Evolutionary conservation across 2,888 invertebrate genomes (phyloP).

Genomic region (Tetanocera ferruginea): DNA sequence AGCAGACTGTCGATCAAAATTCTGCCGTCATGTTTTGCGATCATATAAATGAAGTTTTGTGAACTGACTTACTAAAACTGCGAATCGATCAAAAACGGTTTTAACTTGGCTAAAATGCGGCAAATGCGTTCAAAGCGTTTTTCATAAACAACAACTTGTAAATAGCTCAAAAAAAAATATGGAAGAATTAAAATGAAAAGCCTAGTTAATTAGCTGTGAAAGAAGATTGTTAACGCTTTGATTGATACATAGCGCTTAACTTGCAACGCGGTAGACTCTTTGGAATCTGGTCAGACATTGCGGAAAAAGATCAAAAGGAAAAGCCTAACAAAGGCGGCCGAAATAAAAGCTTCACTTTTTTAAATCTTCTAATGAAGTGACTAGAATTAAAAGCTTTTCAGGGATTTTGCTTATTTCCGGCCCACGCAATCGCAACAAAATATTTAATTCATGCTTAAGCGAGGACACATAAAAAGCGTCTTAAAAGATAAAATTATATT

Average conservation of each 20-base stretch:
- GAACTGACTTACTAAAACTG: background rate
- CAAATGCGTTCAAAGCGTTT: background rate
- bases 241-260: background rate
- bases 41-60: background rate
- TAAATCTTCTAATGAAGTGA: too few relatives aligned
- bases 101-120: background rate
- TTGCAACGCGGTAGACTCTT: background rate
- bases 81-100: slow-evolving; percentile 22
- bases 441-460: background rate
- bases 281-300: background rate
- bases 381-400: too few relatives aligned
- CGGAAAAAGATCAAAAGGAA: background rate
- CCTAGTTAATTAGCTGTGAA: background rate
- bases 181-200: too few relatives aligned
- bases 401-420: too few relatives aligned
- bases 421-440: too few relatives aligned
- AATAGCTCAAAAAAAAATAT: background rate
- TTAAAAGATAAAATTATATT: slow-evolving; percentile 26
- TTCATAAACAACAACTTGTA: background rate
- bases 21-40: background rate
- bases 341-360: background rate
- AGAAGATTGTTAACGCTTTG: background rate
- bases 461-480: background rate
- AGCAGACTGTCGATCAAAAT: slow-evolving; percentile 24
- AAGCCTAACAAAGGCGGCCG: background rate